A percentile compares a stretch with the other conserved stretches of the same genome.
phyloP scores from a whole-genome alignment of 2,888 invertebrate species.

The Eupelmus urozonus region DNA sequence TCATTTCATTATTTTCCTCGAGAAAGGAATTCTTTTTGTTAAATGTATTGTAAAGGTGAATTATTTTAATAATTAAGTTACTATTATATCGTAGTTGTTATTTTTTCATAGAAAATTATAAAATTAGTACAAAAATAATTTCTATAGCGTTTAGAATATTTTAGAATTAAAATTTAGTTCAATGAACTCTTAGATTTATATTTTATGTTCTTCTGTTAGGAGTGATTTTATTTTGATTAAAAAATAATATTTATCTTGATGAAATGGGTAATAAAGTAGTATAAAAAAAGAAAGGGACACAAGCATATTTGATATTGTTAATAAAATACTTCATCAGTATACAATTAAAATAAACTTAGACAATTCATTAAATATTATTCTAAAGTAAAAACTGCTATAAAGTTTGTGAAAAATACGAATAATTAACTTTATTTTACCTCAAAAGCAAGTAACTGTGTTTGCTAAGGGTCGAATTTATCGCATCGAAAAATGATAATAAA shows the following conservation, averaged over 20 bases:
- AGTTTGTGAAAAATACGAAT: background rate
- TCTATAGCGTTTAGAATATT: too few species aligned
- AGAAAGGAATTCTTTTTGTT: too few species aligned
- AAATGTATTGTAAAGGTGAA: too few species aligned
- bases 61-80: constrained; percentile 48
- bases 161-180: too few species aligned
- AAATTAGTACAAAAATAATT: constrained; percentile 8
- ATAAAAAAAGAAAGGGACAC: background rate
- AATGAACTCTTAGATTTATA: too few species aligned
- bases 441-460: background rate
- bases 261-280: background rate
- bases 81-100: background rate
- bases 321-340: background rate
- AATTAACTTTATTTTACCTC: background rate
- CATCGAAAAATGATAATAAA: background rate
- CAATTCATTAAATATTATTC: too few species aligned
- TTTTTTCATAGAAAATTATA: background rate
- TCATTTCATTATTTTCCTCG: too few species aligned
- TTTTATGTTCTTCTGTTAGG: too few species aligned
- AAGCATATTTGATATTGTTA: constrained; percentile 50
- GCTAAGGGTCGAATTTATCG: constrained; percentile 14
- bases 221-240: background rate
- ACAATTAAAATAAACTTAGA: background rate
- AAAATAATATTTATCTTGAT: constrained; percentile 5
- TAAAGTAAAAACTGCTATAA: constrained; percentile 1